Base-by-base conservation (phyloP, 2,888 invertebrate species). In the Rhimphoctona megacephalus region DNA sequence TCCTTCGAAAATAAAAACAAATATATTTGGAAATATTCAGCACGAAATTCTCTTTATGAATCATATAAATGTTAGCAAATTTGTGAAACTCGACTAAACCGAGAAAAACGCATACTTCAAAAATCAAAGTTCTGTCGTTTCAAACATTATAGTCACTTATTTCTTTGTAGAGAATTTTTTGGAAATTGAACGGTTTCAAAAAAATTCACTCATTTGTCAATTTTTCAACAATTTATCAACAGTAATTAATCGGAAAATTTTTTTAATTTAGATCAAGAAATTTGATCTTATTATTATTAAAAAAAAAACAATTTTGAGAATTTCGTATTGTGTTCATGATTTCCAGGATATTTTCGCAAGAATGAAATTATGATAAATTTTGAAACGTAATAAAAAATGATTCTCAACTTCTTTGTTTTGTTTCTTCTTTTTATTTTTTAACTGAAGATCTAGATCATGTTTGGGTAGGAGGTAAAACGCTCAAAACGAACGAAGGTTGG, bases 391-490 rank as follows among this genome's bases (percentile, higher is more conserved):
- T 17, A 49, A 49, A 19, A 49, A 49, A 19, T 19, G 49, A 5
- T 39, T 5, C 43, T 61, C 8, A 64, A 9, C 30, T 61, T 25
- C 30, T 61, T 39, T 5, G 39, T 30, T 54, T 43, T 43, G 39
- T 39, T 39, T 39, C 9, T 54, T 52, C n/a, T 52, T 46, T 19
- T 69, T 54, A 54, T 49, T 66, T 46, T 14, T 49, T 67, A 14
- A 61, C 19, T 61, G 19, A n/a, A 90, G 90, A 86, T 33, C 72
- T 90, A 30, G 85, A 89, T 57, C 89, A 90, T 69, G 36, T 88
- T 1, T 90, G 90, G 90, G 80, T 90, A 9, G 89, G 88, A 19
- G 90, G 90, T 2, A 88, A 81, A 66, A 89, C 90, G 1, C n/a
- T 66, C 2, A 79, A 78, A 61, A 78, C 88, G 2, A 43, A 70